phyloP scores from a whole-genome alignment of 2,113 vertebrate genomes.

The Scomber colias region DNA sequence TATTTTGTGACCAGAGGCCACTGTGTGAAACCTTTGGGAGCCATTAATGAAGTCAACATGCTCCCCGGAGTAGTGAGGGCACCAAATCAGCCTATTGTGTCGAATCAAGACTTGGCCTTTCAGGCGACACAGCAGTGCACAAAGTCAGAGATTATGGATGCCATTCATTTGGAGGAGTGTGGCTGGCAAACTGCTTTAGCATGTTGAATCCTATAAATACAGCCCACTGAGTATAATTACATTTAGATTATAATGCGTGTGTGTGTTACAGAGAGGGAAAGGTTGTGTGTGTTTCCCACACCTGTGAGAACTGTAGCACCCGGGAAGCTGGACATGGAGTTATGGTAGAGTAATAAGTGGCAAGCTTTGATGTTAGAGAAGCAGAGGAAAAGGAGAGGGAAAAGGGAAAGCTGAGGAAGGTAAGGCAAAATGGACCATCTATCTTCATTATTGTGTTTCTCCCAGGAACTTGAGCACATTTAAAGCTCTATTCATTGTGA shows the following conservation, averaged over 20 bases:
- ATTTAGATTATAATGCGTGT: background rate
- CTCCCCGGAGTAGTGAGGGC: constrained; percentile 35
- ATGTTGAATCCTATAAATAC: constrained; percentile 19
- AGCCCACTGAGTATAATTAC: constrained; percentile 21
- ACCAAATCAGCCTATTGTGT: constrained; percentile 67
- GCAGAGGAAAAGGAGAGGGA: background rate
- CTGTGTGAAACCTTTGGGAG: constrained; percentile 61
- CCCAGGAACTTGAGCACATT: background rate
- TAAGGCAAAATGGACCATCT: constrained; percentile 1
- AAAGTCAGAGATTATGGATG: constrained; percentile 31
- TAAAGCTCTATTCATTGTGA: background rate
- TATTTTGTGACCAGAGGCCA: constrained; percentile 68
- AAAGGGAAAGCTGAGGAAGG: constrained; percentile 4
- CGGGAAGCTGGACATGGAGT: constrained; percentile 48
- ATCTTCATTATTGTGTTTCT: background rate
- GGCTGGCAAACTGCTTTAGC: constrained; percentile 24
- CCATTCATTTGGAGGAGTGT: constrained; percentile 33
- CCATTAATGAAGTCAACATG: constrained; percentile 72
- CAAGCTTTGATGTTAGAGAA: constrained; percentile 57
- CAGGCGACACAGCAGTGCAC: constrained; percentile 45
- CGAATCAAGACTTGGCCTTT: constrained; percentile 56
- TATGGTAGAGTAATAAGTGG: constrained; percentile 63
- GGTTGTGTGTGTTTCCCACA: constrained; percentile 21
- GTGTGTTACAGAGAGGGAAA: background rate
- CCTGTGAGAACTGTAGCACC: constrained; percentile 50